Evolutionary conservation across 2,113 vertebrate genomes (phyloP).

Genomic region (Mormoops blainvillei): DNA sequence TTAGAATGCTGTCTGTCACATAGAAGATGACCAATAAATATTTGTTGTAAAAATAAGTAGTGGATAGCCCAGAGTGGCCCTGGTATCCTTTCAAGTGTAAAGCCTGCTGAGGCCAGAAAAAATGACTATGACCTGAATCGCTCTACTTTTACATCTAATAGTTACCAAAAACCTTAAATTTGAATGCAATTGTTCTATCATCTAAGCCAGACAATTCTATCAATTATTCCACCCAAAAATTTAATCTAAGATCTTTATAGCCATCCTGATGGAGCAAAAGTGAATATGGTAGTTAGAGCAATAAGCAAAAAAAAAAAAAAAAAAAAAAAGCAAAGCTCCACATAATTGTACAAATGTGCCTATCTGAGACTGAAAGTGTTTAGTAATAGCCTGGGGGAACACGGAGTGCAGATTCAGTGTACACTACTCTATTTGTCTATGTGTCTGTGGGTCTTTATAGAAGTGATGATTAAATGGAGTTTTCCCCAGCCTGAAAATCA

Average conservation of each 20-base stretch:
- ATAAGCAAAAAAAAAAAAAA: neutral
- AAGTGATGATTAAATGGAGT: neutral
- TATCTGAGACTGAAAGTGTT: neutral
- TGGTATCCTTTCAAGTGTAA: neutral
- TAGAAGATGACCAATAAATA: neutral
- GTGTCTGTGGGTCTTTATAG: neutral
- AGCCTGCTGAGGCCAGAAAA: neutral
- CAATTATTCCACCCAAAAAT: neutral
- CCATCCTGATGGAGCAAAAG: neutral
- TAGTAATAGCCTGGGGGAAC: neutral
- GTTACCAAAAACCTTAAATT: neutral
- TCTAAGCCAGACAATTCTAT: neutral
- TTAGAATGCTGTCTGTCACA: neutral
- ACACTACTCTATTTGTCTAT: neutral
- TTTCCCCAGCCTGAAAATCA: neutral
- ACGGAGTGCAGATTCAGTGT: neutral
- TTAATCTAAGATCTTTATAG: neutral
- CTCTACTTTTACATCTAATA: neutral
- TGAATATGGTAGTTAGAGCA: neutral
- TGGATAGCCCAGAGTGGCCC: neutral
- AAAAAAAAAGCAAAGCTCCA: rapidly evolving
- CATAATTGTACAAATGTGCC: neutral
- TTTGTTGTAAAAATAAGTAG: neutral
- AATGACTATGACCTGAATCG: neutral
- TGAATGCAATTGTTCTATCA: neutral